Base-by-base conservation (phyloP, 2,797 vertebrate species). In the Cirrhinus mrigala region DNA sequence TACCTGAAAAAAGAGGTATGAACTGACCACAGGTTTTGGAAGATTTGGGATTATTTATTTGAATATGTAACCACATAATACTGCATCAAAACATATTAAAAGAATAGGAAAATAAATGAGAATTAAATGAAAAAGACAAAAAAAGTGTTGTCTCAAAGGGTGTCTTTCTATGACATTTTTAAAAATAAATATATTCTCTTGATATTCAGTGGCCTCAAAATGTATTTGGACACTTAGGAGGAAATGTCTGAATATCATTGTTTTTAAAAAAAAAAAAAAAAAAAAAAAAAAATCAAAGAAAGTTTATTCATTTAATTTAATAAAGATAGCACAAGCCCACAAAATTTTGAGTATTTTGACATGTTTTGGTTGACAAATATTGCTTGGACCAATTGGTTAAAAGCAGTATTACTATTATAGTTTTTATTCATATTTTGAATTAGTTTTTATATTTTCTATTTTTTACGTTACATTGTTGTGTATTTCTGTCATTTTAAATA, bases 1-100 rank as follows among this genome's bases (percentile, higher is more conserved):
- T 29, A 80, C 3, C 46, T 69, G 27, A 29, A 40, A 58, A 60
- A 79, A 24, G 37, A 66, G 33, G 27, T 1, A 27, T 11, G 29
- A 27, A 60, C 24, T 48, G 52, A 58, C 7, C 37, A 29, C 37
- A 73, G 54, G 11, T 60, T 48, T 29, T 58, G 20, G 22, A 81
- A 62, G 81, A 60, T 62, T 6, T 82, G 18, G 54, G 69, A 48
- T 52, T 64, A 64, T 76, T 75, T 76, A 83, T 83, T 83, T 83
- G 5, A 77, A 54, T 64, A 3, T 48, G 18, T 62, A 33, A 73
- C 40, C 18, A n/a, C 18, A 9, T 16, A 37, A 9, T 16, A 37
- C 20, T 60, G 52, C 48, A 70, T 76, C n/a, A 73, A 24, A 81
- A 66, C 79, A 80, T 24, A 66, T 50, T 74, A 24, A 54, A 54